Conservation (phyloP, 2,113 vertebrate genomes). For the Philantomba maxwellii region DNA sequence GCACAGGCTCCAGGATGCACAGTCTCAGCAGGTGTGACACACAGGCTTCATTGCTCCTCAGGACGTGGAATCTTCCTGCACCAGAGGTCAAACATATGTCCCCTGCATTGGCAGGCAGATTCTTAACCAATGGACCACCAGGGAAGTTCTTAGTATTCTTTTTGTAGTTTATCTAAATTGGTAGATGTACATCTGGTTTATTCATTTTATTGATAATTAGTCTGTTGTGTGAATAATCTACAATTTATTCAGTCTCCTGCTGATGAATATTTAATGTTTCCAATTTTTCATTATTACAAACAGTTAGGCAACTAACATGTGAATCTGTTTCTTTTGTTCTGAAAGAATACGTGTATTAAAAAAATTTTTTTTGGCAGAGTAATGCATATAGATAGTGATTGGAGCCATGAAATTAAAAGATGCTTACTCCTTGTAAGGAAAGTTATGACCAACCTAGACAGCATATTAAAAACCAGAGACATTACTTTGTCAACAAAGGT, state of each 20-base stretch:
- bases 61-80: background rate
- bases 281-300: background rate
- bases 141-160: background rate
- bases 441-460: background rate
- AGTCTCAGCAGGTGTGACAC: background rate
- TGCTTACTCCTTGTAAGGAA: background rate
- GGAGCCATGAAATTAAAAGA: background rate
- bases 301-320: background rate
- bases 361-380: background rate
- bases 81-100: background rate
- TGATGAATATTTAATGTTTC: background rate
- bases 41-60: background rate
- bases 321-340: background rate
- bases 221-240: background rate
- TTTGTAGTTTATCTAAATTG: background rate
- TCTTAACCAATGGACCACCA: background rate
- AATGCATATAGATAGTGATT: background rate
- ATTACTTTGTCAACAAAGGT: background rate
- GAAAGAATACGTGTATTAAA: background rate
- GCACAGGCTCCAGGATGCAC: background rate
- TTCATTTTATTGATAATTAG: background rate
- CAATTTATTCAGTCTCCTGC: background rate
- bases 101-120: background rate
- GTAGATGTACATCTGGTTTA: background rate
- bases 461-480: background rate